These are phyloP conservation scores for Pogonomyrmex californicus DNA, from an alignment of 1,140 invertebrate genomes.

Conservation along the genomic window DNA sequence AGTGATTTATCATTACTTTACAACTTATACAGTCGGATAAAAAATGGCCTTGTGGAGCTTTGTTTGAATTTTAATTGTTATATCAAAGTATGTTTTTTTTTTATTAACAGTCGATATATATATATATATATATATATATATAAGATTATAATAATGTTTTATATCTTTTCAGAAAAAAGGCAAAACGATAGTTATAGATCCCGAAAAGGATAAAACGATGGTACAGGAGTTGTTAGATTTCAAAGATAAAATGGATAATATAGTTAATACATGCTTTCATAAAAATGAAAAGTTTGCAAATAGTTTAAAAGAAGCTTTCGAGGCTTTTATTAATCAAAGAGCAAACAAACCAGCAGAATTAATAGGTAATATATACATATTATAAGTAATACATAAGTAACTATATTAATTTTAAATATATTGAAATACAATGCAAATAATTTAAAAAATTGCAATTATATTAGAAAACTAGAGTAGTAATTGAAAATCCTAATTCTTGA, in stretches of 20 bases:
- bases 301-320: constrained; percentile 98
- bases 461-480: not conserved
- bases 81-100: constrained; percentile 93
- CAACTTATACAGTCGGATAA: constrained; percentile 95
- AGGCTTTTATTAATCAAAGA: constrained; percentile 98
- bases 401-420: not conserved
- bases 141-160: not conserved
- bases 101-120: not conserved
- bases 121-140: no score
- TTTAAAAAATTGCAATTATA: constrained; percentile 1
- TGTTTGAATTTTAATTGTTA: constrained; percentile 97
- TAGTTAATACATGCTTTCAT: constrained; percentile 96
- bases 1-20: constrained; percentile 96
- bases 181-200: constrained; percentile 98
- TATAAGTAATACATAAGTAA: not conserved
- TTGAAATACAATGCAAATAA: constrained; percentile 5
- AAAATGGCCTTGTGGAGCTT: constrained; percentile 96
- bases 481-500: not conserved
- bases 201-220: constrained; percentile 99
- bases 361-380: constrained; percentile 90
- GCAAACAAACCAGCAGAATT: constrained; percentile 99
- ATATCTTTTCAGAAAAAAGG: constrained; percentile 93
- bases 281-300: constrained; percentile 98
- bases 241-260: constrained; percentile 98
- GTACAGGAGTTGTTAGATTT: constrained; percentile 99